These are phyloP conservation scores for Drosophila fuyamai DNA, from an alignment of 1,140 invertebrate species.

Conservation along the genomic window DNA sequence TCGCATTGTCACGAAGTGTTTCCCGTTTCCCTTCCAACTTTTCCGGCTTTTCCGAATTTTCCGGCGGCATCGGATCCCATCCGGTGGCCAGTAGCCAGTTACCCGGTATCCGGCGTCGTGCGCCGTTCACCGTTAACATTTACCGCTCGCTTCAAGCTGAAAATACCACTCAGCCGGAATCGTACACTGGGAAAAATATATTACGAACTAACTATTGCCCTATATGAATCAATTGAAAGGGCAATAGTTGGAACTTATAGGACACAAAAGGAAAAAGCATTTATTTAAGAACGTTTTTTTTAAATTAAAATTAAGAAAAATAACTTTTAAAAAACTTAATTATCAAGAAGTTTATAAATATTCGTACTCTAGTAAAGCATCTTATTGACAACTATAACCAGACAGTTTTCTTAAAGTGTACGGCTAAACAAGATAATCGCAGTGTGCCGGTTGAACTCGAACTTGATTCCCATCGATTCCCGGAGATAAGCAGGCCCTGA, in stretches of 20 bases:
- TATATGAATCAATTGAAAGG: too few relatives aligned
- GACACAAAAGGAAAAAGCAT: too few relatives aligned
- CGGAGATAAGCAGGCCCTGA: slow-evolving; percentile 23
- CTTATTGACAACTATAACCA: not conserved
- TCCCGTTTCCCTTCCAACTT: slow-evolving; percentile 23
- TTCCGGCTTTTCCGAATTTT: slow-evolving; percentile 21
- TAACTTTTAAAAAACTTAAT: too few relatives aligned
- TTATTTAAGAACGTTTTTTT: too few relatives aligned
- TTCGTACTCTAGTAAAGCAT: too few relatives aligned
- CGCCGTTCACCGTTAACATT: slow-evolving; percentile 32
- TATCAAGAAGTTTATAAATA: too few relatives aligned
- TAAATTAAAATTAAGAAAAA: too few relatives aligned
- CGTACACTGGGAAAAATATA: slow-evolving; percentile 8
- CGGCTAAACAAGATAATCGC: not conserved
- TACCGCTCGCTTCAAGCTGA: slow-evolving; percentile 6
- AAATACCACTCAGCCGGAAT: not conserved
- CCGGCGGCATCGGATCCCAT: slow-evolving; percentile 22
- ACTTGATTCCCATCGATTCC: not conserved
- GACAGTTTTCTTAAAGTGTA: not conserved
- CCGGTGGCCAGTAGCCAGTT: slow-evolving; percentile 36
- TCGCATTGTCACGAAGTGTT: slow-evolving; percentile 64
- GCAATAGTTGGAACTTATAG: too few relatives aligned
- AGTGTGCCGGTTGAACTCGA: slow-evolving; percentile 15
- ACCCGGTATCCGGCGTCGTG: slow-evolving; percentile 36
- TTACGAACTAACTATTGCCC: too few relatives aligned